Conservation (phyloP, 2,797 vertebrate genomes). For the Euthynnus affinis region DNA sequence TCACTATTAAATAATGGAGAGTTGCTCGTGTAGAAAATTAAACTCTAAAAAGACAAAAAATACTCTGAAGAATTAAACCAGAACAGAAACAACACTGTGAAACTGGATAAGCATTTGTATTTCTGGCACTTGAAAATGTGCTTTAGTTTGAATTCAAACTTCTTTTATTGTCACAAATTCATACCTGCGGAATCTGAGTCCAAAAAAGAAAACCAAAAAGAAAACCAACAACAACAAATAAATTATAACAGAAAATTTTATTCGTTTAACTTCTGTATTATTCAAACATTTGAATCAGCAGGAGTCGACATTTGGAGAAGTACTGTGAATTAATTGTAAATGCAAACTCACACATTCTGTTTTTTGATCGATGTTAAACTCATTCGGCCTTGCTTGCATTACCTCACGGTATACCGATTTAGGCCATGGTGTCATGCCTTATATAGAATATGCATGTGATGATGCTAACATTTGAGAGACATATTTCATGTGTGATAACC, state of each 20-base stretch:
- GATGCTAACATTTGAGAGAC: constrained; percentile 62
- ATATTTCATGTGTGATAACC: constrained; percentile 49
- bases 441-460: constrained; percentile 46
- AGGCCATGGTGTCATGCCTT: constrained; percentile 48
- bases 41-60: neutral
- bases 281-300: neutral
- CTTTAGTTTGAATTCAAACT: too few species aligned
- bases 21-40: neutral
- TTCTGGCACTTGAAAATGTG: too few species aligned
- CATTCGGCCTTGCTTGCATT: constrained; percentile 25
- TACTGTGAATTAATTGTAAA: neutral
- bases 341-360: neutral
- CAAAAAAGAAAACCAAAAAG: neutral
- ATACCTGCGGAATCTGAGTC: too few species aligned
- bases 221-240: neutral
- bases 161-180: too few species aligned
- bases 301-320: neutral
- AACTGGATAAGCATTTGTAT: too few species aligned
- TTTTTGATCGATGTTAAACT: constrained; percentile 8
- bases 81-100: neutral
- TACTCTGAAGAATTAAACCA: neutral
- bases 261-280: neutral
- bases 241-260: too few species aligned
- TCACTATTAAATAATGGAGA: neutral
- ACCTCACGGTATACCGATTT: constrained; percentile 55